phyloP scores from a whole-genome alignment of 2,113 vertebrate species.

The Gopherus flavomarginatus region DNA sequence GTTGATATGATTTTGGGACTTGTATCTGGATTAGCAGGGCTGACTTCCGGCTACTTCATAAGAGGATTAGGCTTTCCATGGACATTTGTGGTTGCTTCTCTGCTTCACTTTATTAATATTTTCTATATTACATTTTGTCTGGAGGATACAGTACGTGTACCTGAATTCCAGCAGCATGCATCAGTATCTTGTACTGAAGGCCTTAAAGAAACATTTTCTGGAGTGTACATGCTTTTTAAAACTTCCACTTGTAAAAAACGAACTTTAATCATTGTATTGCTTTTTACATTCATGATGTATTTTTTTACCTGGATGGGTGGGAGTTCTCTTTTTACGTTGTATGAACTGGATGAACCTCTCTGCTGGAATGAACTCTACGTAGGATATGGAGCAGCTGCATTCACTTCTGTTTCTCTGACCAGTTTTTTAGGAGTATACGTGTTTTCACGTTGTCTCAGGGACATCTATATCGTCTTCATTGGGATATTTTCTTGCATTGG shows the following conservation, averaged over 20 bases:
- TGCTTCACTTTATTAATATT: constrained; percentile 81
- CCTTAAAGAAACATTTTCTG: constrained; percentile 76
- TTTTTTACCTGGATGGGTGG: constrained; percentile 82
- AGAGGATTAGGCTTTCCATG: constrained; percentile 86
- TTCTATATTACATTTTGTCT: constrained; percentile 88
- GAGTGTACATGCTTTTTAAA: constrained; percentile 86
- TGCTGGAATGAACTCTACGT: constrained; percentile 95
- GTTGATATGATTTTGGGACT: constrained; percentile 92
- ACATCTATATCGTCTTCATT: constrained; percentile 84
- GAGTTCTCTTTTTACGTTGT: constrained; percentile 84
- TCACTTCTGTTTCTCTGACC: constrained; percentile 82
- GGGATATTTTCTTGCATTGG: constrained; percentile 87
- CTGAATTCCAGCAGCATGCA: constrained; percentile 51
- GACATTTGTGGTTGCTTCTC: constrained; percentile 83
- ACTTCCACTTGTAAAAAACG: constrained; percentile 71
- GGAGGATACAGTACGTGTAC: constrained; percentile 78
- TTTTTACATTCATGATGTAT: constrained; percentile 83
- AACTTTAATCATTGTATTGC: constrained; percentile 79
- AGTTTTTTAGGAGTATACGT: constrained; percentile 89
- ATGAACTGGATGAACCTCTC: constrained; percentile 90
- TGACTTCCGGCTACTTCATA: constrained; percentile 92
- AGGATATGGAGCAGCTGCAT: constrained; percentile 90
- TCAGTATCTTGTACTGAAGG: constrained; percentile 65
- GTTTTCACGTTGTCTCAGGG: constrained; percentile 86
- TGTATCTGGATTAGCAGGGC: constrained; percentile 85